phyloP scores from a whole-genome alignment of 2,888 invertebrate genomes.

The Cheiracanthium punctorium region DNA sequence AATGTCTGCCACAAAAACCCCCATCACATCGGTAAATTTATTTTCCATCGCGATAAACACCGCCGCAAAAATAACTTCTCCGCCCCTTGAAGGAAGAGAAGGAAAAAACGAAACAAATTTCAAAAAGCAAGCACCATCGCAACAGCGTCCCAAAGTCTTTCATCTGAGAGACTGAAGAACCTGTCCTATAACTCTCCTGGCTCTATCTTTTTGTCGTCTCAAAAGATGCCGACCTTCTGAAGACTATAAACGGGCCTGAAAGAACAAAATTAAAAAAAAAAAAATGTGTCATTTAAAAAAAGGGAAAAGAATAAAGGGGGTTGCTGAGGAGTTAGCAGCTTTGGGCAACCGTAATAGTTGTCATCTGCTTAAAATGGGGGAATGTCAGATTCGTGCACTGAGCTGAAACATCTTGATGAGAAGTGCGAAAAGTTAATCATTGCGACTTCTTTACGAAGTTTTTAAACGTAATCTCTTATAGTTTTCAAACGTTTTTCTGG shows the following conservation, averaged over 20 bases:
- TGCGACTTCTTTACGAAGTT: not conserved
- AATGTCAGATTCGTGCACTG: constrained; percentile 47
- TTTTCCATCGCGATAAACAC: constrained; percentile 35
- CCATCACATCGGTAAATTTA: not conserved
- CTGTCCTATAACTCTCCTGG: constrained; percentile 50
- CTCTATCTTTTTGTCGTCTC: constrained; percentile 44
- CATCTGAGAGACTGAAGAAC: constrained; percentile 20
- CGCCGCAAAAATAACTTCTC: constrained; percentile 46
- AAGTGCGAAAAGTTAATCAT: constrained; percentile 6
- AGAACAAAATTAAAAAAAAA: too few species aligned
- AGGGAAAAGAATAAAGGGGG: not conserved
- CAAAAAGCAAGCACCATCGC: constrained; percentile 19
- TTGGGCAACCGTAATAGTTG: constrained; percentile 57
- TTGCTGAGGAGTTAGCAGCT: not conserved
- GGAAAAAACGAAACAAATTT: not conserved
- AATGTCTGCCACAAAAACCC: not conserved
- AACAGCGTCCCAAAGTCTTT: constrained; percentile 29
- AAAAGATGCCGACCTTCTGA: constrained; percentile 42
- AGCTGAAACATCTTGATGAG: constrained; percentile 57
- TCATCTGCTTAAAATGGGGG: constrained; percentile 47
- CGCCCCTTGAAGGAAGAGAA: not conserved
- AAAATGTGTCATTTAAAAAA: constrained; percentile 16
- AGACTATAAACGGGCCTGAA: constrained; percentile 32
- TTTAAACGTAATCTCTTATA: not conserved
- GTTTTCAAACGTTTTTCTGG: not conserved